Evolutionary conservation across 2,888 invertebrate species (phyloP).

Genomic region (Plusia festucae): DNA sequence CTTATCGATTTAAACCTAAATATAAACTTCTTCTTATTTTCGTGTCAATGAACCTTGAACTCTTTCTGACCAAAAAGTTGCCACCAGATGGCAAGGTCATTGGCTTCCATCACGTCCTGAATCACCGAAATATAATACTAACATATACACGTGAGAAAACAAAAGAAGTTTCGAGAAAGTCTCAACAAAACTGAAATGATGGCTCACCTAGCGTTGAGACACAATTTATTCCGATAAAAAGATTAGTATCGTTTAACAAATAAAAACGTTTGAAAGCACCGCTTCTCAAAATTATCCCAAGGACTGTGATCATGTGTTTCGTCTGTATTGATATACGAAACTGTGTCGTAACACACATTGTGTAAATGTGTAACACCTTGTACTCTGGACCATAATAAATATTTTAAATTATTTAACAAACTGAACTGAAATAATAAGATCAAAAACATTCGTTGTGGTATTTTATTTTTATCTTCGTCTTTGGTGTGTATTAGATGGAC

Average conservation of each 20-base stretch:
- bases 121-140: no score
- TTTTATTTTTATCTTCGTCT: neutral
- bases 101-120: no score
- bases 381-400: neutral
- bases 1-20: no score
- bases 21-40: no score
- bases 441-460: neutral
- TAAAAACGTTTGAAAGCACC: slow-evolving; percentile 32
- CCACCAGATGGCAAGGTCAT: no score
- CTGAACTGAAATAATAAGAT: neutral
- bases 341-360: slow-evolving; percentile 10
- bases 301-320: slow-evolving; percentile 17
- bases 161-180: neutral
- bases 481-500: neutral
- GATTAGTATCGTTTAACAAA: slow-evolving; percentile 45
- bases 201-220: slow-evolving; percentile 13
- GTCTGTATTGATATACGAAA: neutral
- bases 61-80: no score
- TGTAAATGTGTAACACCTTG: neutral
- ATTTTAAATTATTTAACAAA: neutral
- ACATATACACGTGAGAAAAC: neutral
- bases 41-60: no score
- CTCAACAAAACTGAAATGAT: neutral
- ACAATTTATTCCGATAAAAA: slow-evolving; percentile 45
- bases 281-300: slow-evolving; percentile 44